Evolutionary conservation across 2,797 vertebrate species (phyloP).

Genomic region (Aphelocoma californica): DNA sequence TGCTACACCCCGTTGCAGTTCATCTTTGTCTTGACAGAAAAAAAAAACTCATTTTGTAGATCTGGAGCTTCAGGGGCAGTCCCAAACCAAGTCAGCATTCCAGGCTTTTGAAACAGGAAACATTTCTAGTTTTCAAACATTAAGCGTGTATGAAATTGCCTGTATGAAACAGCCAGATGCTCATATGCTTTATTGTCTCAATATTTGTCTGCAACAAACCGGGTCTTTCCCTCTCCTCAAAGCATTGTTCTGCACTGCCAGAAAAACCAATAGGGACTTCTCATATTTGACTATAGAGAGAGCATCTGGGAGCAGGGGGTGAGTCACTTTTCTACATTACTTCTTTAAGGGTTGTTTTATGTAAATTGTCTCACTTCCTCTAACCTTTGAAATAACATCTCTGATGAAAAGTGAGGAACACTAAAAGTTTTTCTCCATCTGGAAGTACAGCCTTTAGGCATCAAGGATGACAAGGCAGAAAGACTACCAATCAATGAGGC

Average conservation of each 20-base stretch:
- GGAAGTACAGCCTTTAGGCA: slow-evolving; percentile 36
- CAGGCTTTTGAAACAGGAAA: neutral
- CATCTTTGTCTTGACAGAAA: neutral
- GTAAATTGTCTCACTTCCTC: neutral
- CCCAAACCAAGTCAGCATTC: neutral
- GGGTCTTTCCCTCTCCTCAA: neutral
- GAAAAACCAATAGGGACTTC: neutral
- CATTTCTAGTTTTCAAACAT: neutral
- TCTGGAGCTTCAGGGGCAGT: neutral
- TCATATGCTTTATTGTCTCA: neutral
- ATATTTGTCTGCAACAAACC: neutral
- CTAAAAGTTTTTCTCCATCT: neutral
- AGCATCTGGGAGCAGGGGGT: neutral
- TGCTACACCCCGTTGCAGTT: neutral
- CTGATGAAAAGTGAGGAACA: neutral
- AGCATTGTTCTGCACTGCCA: neutral
- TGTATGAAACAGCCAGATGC: neutral
- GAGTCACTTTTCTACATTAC: neutral
- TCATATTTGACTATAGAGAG: neutral
- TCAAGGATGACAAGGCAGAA: slow-evolving; percentile 6
- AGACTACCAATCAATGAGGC: slow-evolving; percentile 1
- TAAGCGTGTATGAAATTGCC: neutral
- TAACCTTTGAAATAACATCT: neutral
- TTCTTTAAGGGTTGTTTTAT: neutral
- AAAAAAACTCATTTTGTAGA: neutral